A percentile compares a stretch with the other conserved stretches of the same genome.
Conservation (phyloP, 1,140 invertebrate genomes). For the Asbolus verrucosus region DNA sequence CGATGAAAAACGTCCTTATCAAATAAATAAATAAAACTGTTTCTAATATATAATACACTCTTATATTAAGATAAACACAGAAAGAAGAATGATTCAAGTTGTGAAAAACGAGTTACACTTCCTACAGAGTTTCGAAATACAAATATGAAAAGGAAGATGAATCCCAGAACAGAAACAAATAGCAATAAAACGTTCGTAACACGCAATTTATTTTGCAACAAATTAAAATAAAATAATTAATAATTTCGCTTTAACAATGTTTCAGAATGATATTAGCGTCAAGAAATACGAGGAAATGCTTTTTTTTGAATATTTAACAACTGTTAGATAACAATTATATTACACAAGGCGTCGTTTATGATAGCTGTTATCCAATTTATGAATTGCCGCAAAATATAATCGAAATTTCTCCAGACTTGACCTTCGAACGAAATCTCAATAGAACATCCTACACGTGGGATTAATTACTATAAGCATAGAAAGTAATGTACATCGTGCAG, state of each 20-base stretch:
- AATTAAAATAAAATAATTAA: constrained; percentile 19
- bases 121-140: not conserved
- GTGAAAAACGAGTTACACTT: not conserved
- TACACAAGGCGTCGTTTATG: not conserved
- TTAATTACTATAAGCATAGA: not conserved
- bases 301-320: constrained; percentile 9
- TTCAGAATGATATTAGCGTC: not conserved
- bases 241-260: not conserved
- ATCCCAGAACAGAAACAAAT: not conserved
- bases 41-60: not conserved
- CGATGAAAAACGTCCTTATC: constrained; percentile 21
- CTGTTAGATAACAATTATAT: not conserved
- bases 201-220: too few relatives aligned
- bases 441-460: too few relatives aligned
- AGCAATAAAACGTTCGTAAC: not conserved
- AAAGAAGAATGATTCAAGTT: constrained; percentile 1
- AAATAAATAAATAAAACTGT: not conserved
- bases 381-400: not conserved
- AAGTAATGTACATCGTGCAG: not conserved
- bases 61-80: too few relatives aligned
- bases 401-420: constrained; percentile 31
- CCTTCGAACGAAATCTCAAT: not conserved
- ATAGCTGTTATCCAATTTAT: constrained; percentile 4
- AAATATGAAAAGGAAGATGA: not conserved
- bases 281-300: constrained; percentile 5